Conservation (phyloP, 1,140 invertebrate species). For the Heliconius eleuchia region DNA sequence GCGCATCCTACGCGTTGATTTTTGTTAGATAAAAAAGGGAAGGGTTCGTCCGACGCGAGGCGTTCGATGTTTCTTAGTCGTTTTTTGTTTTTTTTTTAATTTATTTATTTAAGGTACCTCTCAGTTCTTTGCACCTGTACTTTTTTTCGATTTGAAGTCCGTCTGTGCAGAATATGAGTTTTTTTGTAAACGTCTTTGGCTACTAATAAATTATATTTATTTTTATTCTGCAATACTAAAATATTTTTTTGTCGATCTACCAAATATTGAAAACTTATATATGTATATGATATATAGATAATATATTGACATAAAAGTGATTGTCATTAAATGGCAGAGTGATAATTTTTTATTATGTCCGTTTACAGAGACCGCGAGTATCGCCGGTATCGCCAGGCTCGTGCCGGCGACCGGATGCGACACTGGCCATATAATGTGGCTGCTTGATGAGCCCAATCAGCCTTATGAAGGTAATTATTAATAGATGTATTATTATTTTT, state of each 20-base stretch:
- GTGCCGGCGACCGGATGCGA: slow-evolving; percentile 78
- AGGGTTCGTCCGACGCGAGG: slow-evolving; percentile 48
- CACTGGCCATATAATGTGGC: slow-evolving; percentile 80
- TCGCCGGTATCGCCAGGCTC: slow-evolving; percentile 68
- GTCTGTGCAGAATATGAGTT: neutral
- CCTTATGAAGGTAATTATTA: slow-evolving; percentile 73
- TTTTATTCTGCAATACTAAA: neutral
- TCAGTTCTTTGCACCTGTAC: slow-evolving; percentile 70
- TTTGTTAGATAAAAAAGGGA: slow-evolving; percentile 77
- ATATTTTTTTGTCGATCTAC: neutral
- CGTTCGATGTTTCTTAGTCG: slow-evolving; percentile 44
- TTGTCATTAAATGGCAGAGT: slow-evolving; percentile 21
- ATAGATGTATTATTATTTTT: neutral
- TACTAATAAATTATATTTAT: neutral
- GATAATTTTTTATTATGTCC: slow-evolving; percentile 33
- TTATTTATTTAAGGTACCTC: slow-evolving; percentile 35
- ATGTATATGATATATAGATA: neutral
- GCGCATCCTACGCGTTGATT: slow-evolving; percentile 62
- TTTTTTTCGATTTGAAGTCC: slow-evolving; percentile 48
- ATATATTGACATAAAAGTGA: neutral
- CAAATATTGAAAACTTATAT: too few species aligned
- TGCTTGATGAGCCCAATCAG: slow-evolving; percentile 81
- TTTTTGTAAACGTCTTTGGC: neutral
- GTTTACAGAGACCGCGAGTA: slow-evolving; percentile 63
- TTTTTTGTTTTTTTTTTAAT: slow-evolving; percentile 57